Base-by-base conservation (phyloP, 2,888 invertebrate species). In the Stenolophus ochropezus region DNA sequence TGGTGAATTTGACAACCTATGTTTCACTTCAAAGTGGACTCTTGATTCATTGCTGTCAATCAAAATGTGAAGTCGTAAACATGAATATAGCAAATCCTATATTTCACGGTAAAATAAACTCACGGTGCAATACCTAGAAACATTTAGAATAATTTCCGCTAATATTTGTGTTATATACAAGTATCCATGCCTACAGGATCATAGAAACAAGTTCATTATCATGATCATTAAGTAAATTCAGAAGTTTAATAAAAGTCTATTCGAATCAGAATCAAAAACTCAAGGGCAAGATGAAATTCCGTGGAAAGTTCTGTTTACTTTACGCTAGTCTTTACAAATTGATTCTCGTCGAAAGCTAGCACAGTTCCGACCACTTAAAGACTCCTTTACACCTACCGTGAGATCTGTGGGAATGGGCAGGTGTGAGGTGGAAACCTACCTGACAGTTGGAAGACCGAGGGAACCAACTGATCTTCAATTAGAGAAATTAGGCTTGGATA, bases 401-500 rank as follows among this genome's bases (percentile, higher is more conserved):
- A 69, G 65, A 69, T 16, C 65, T 16, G 65, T 69, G 65, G 65
- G 27, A 33, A 18, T 27, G 11, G 27, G 65, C 65, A 69, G 65
- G 65, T 75, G 53, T 73, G 25, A 56, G 56, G 51, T 75, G 25
- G 53, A 53, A 27, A 75, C 21, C 51, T 74, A 51, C 25, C 75
- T 75, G 75, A 56, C 75, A 75, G 75, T 69, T 69, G 65, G 33
- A 33, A 33, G 65, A 69, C 65, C 27, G 33, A 27, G 65, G 65
- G 33, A 69, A 33, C 20, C 33, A 69, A 69, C 27, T 42, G 65
- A 27, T 16, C 65, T 69, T 69, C 65, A 69, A 69, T 69, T 69
- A 69, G 65, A 69, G 65, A 69, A 69, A 69, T 69, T 69, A 69
- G 65, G 65, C 61, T 65, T 27, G 65, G 14, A 69, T 69, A 69